Percentiles rank a stretch among this genome's conserved stretches.
Evolutionary conservation across 2,888 invertebrate genomes (phyloP).

Genomic region (Labia minor): DNA sequence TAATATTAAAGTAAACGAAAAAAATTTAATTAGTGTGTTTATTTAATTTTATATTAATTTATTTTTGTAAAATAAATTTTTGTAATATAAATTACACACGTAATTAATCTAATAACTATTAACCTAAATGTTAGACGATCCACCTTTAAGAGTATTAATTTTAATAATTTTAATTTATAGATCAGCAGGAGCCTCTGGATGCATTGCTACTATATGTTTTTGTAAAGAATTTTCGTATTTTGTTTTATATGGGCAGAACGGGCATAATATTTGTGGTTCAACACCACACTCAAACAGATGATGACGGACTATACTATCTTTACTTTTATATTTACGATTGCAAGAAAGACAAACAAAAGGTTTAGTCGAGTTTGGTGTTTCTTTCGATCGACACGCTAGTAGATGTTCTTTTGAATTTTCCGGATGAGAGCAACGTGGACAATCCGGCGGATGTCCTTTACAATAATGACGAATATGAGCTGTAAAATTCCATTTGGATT

Average conservation of each 20-base stretch:
- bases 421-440: not conserved
- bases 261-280: not conserved
- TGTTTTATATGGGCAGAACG: slow-evolving; percentile 22
- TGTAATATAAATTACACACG: too few relatives aligned
- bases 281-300: not conserved
- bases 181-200: not conserved
- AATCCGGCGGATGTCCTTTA: not conserved
- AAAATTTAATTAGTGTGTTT: too few relatives aligned
- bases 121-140: too few relatives aligned
- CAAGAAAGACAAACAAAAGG: not conserved
- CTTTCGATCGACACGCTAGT: not conserved
- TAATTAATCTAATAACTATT: too few relatives aligned
- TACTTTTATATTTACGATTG: not conserved
- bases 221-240: slow-evolving; percentile 23
- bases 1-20: too few relatives aligned
- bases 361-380: not conserved
- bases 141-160: too few relatives aligned
- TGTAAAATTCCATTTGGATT: not conserved
- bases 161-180: too few relatives aligned
- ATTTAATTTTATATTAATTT: too few relatives aligned
- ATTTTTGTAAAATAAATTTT: too few relatives aligned
- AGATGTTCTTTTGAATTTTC: not conserved
- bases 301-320: not conserved
- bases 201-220: slow-evolving; percentile 8
- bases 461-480: not conserved